Evolutionary conservation across 37 sponge, comb jelly and placozoan species (phyloP), one percentile per base, ranked within the genome.

Genomic region (Beroe forskalii): DNA sequence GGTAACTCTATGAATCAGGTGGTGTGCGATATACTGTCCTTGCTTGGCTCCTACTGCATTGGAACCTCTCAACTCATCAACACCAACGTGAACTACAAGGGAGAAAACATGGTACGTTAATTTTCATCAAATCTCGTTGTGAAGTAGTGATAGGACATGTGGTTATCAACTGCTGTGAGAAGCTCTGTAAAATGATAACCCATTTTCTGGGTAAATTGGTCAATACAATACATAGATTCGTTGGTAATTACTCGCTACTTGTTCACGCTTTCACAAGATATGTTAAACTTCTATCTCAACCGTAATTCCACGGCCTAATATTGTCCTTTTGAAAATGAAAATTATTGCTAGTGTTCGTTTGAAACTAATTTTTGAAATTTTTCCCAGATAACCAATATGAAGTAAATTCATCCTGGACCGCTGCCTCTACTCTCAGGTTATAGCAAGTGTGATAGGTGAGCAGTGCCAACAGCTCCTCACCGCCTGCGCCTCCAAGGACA

Each of bases 1-100:
- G 55, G 12, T 12, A 48, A 6, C 55, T 6, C 55, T 48, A 17
- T 48, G 6, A 6, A 48, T 48, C 72, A 69, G 72, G 72, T 32
- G 8, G 72, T 69, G 2, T 69, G 72, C 32, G 72, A 69, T 17
- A 69, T 69, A 36, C 38, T 69, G 8, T 69, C 72, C 19, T 37
- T 69, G 1, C 72, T 69, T 8, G 32, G 33, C 14, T 69, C 72
- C 39, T 69, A 69, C 72, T 69, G 33, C 27, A 35, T 69, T 36
- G 72, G 72, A 14, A 32, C 72, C 2, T 31, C 38, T 19, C 72
- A 69, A 69, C 72, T 69, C 38, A 69, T 69, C 35, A 69, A 69
- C 38, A 69, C 72, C 19, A 32, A 27, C 39, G 32, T 69, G 1
- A 69, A 9, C 32, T 69, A 32, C 72, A 69, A 69, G 17, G 72